Evolutionary conservation across 2,113 vertebrate species (phyloP).

Genomic region (Mormyrus iriodes): DNA sequence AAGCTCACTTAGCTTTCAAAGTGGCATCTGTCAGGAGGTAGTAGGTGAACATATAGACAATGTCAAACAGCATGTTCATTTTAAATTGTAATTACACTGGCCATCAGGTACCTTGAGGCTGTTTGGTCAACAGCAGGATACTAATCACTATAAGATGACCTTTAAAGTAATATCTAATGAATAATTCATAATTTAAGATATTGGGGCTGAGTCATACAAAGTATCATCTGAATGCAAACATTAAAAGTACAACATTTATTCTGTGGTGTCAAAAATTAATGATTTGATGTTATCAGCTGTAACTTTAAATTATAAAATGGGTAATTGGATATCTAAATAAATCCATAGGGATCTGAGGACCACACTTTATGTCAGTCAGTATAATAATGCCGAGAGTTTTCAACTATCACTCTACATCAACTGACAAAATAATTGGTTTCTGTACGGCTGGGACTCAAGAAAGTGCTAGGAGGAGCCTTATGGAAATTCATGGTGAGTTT

Average conservation of each 20-base stretch:
- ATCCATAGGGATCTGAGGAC: background rate
- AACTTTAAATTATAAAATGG: background rate
- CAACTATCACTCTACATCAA: background rate
- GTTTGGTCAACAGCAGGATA: constrained; percentile 74
- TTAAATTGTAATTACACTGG: constrained; percentile 76
- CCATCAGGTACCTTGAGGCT: constrained; percentile 73
- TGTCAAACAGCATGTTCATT: constrained; percentile 69
- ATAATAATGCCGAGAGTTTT: background rate
- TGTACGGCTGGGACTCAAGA: background rate
- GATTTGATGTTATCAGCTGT: background rate
- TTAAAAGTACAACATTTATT: constrained; percentile 39
- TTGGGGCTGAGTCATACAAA: constrained; percentile 60
- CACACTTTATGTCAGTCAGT: background rate
- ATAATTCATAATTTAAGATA: constrained; percentile 71
- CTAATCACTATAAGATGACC: constrained; percentile 78
- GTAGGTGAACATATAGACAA: constrained; percentile 66
- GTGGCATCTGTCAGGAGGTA: constrained; percentile 54
- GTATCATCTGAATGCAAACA: constrained; percentile 49
- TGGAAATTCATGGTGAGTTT: background rate
- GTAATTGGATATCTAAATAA: constrained; percentile 1
- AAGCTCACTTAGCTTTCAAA: constrained; percentile 58
- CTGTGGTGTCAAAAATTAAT: constrained; percentile 16
- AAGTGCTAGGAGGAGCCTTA: background rate
- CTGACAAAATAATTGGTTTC: background rate
- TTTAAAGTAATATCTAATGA: constrained; percentile 75